Percentiles rank a stretch among this genome's conserved stretches.
Evolutionary conservation across 2,113 vertebrate genomes (phyloP).

Genomic region (Lipotes vexillifer): DNA sequence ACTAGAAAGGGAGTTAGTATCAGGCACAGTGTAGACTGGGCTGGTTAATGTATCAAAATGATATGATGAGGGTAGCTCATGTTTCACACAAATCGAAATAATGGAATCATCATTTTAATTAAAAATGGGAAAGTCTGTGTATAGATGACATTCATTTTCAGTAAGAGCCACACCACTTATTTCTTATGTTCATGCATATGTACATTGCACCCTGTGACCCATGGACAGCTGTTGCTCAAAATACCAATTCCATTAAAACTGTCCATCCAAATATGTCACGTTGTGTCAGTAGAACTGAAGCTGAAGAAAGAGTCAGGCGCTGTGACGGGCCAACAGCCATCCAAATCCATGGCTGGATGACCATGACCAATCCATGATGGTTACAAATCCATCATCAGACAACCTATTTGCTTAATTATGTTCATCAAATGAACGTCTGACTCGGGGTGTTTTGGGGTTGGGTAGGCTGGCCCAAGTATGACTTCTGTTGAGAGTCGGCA

Average conservation of each 20-base stretch:
- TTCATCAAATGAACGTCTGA: not conserved
- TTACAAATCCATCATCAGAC: not conserved
- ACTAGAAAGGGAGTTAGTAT: constrained; percentile 54
- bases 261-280: not conserved
- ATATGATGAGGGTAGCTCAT: constrained; percentile 31
- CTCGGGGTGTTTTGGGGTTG: not conserved
- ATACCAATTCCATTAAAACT: constrained; percentile 15
- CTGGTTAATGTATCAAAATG: constrained; percentile 52
- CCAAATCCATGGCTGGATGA: no score
- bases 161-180: constrained; percentile 40
- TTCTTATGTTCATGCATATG: not conserved
- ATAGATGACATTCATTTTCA: constrained; percentile 48
- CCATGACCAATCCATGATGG: no score
- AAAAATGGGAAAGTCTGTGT: constrained; percentile 38
- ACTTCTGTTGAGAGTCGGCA: not conserved
- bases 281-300: not conserved
- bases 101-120: constrained; percentile 50
- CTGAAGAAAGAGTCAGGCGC: not conserved
- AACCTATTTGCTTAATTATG: not conserved
- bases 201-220: not conserved
- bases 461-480: not conserved
- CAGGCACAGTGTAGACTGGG: constrained; percentile 16
- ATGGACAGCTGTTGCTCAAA: not conserved
- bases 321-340: not conserved
- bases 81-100: constrained; percentile 38